Evolutionary conservation across 92 coral and sea anemone species (phyloP).

Genomic region (Plumapathes pennacea): DNA sequence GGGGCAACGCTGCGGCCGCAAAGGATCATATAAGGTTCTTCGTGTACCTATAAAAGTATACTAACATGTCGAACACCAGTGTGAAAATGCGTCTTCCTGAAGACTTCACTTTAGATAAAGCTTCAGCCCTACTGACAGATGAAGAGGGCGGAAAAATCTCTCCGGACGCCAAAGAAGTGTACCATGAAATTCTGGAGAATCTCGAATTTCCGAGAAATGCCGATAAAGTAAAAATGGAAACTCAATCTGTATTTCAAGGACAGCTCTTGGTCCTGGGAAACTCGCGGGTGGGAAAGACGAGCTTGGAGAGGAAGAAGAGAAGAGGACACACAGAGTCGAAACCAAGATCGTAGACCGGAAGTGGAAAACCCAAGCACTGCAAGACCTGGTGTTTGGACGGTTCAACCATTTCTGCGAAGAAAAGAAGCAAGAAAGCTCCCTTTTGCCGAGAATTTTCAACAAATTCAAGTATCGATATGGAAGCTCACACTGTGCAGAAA

Average conservation of each 20-base stretch:
- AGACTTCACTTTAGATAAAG: background rate
- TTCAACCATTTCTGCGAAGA: conserved; percentile 6
- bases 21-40: no score
- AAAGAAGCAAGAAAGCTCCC: background rate
- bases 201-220: conserved; percentile 6
- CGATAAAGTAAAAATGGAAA: background rate
- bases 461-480: no score
- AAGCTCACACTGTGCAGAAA: no score
- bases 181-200: conserved; percentile 16
- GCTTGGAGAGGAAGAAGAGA: conserved; percentile 25
- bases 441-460: conserved; percentile 25
- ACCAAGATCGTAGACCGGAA: conserved; percentile 19
- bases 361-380: conserved; percentile 12
- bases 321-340: conserved; percentile 28
- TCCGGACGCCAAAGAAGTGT: conserved; percentile 12
- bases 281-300: conserved; percentile 45
- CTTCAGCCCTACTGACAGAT: conserved; percentile 4
- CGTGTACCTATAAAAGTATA: no score
- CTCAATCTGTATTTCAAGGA: conserved; percentile 40
- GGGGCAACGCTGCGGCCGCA: no score
- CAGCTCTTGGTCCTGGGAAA: conserved; percentile 52
- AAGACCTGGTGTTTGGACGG: conserved; percentile 21
- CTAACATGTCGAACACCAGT: no score
- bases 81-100: conserved; percentile 1
- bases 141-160: conserved; percentile 4